phyloP scores from a whole-genome alignment of 2,113 vertebrate genomes.

The Orcinus orca region DNA sequence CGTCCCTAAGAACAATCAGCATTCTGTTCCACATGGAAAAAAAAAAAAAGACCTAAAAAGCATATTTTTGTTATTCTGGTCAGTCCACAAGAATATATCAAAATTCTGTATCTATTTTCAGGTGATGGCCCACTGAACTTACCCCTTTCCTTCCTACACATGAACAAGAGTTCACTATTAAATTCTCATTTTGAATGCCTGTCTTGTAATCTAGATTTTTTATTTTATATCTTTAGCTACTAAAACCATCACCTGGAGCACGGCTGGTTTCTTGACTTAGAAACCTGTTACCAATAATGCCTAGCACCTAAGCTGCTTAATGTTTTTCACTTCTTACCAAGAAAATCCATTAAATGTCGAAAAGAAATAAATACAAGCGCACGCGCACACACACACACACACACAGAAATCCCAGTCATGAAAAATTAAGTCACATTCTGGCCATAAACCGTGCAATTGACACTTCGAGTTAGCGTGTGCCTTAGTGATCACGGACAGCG shows the following conservation, averaged over 20 bases:
- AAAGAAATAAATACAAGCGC: not conserved
- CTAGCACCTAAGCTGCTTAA: slow-evolving; percentile 57
- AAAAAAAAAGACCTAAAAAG: slow-evolving; percentile 1
- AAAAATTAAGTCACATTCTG: slow-evolving; percentile 68
- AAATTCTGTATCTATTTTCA: slow-evolving; percentile 6
- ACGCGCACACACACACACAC: not conserved
- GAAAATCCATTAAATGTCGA: slow-evolving; percentile 44
- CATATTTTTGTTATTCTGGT: slow-evolving; percentile 3
- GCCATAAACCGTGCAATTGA: slow-evolving; percentile 51
- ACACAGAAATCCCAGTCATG: slow-evolving; percentile 40
- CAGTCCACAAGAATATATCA: slow-evolving; percentile 9
- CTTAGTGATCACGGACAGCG: slow-evolving; percentile 8
- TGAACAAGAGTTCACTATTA: not conserved
- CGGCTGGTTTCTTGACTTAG: slow-evolving; percentile 58
- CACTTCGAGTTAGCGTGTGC: slow-evolving; percentile 58
- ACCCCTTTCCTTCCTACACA: not conserved
- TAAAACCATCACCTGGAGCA: slow-evolving; percentile 50
- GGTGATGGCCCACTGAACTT: not conserved
- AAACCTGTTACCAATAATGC: slow-evolving; percentile 75
- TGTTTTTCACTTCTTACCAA: slow-evolving; percentile 60
- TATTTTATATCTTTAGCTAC: slow-evolving; percentile 74
- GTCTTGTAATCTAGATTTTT: slow-evolving; percentile 12
- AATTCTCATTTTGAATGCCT: slow-evolving; percentile 40
- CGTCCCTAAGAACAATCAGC: slow-evolving; percentile 54
- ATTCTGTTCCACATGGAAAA: not conserved